Conservation (phyloP, 2,797 vertebrate species). For the Pelochelys cantorii region DNA sequence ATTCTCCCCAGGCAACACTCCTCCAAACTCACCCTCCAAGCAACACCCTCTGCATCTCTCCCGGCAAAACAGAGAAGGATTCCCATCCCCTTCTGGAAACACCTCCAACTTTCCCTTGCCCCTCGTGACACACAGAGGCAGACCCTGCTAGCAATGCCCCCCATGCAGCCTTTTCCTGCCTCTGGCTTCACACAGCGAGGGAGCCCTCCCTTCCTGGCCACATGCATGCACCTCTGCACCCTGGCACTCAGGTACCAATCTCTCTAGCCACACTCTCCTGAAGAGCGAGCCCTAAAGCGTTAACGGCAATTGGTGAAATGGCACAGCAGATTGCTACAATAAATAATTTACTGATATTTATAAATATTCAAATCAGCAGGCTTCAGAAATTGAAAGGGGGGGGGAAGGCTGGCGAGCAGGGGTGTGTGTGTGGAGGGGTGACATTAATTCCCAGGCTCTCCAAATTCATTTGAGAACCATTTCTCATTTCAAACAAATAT, state of each 20-base stretch:
- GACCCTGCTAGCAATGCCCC: background rate
- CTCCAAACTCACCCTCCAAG: background rate
- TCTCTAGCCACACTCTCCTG: background rate
- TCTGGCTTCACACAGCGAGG: background rate
- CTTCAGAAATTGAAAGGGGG: constrained; percentile 85
- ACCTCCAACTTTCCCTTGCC: background rate
- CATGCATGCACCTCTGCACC: background rate
- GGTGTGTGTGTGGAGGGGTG: constrained; percentile 27
- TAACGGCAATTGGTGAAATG: constrained; percentile 85
- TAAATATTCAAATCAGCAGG: constrained; percentile 99
- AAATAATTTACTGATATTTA: constrained; percentile 99
- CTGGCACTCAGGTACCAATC: background rate
- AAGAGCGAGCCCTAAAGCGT: constrained; percentile 82
- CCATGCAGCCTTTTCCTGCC: background rate
- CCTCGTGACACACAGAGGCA: background rate
- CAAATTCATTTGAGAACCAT: constrained; percentile 80
- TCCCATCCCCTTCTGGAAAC: background rate
- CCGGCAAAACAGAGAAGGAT: background rate
- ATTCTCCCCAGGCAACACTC: fast-evolving
- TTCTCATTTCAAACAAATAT: constrained; percentile 82
- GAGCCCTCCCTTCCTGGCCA: background rate
- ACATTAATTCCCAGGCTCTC: constrained; percentile 79
- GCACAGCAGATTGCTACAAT: constrained; percentile 99
- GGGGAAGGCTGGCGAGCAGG: constrained; percentile 61
- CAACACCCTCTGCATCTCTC: background rate